These are phyloP conservation scores for Onychostruthus taczanowskii DNA, from an alignment of 2,113 vertebrate species.

Conservation along the genomic window DNA sequence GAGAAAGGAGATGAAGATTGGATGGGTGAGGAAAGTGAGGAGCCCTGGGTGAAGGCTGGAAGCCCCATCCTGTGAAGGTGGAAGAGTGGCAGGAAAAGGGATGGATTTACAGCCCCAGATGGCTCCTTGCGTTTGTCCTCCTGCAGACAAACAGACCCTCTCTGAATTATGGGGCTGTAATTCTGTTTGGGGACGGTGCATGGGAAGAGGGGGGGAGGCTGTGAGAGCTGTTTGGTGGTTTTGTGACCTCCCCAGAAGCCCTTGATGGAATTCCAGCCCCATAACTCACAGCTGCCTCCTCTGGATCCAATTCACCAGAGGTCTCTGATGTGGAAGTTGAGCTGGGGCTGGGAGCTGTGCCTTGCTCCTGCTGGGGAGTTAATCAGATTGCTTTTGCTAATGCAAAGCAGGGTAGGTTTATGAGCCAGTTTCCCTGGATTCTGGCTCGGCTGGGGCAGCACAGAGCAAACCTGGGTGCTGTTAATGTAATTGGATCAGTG, in stretches of 20 bases:
- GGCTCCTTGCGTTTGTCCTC: neutral
- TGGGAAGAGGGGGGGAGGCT: neutral
- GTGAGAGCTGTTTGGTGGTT: neutral
- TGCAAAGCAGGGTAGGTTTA: constrained; percentile 36
- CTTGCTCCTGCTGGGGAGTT: neutral
- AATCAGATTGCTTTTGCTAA: constrained; percentile 4
- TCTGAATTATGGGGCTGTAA: constrained; percentile 16
- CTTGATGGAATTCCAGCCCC: constrained; percentile 67
- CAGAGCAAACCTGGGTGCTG: neutral
- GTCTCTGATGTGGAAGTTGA: constrained; percentile 32
- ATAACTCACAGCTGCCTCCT: constrained; percentile 58
- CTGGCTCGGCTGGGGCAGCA: neutral
- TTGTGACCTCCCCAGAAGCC: constrained; percentile 65
- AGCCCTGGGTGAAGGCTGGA: neutral
- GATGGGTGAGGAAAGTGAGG: neutral
- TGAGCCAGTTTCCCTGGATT: neutral
- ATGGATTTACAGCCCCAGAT: neutral
- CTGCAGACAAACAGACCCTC: constrained; percentile 16
- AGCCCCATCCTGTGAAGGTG: neutral
- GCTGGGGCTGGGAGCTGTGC: neutral
- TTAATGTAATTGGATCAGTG: neutral
- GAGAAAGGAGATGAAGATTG: neutral
- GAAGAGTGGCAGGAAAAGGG: neutral
- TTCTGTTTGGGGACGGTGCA: neutral
- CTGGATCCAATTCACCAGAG: constrained; percentile 28